Conservation (phyloP, 2,113 vertebrate species). For the Brachionichthys hirsutus region DNA sequence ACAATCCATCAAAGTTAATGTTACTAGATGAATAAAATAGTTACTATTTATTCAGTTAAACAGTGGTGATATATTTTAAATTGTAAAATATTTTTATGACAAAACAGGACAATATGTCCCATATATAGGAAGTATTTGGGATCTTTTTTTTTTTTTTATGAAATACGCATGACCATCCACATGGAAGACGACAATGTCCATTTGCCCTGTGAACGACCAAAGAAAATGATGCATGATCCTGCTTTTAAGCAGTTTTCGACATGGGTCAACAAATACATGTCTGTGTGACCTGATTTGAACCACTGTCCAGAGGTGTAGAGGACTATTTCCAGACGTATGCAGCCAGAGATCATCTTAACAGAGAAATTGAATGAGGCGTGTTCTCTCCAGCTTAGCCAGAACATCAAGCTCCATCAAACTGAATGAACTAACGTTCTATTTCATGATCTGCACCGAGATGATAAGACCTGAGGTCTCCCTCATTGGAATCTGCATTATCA, state of each 20-base stretch:
- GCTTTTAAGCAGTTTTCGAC: conserved; percentile 54
- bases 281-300: conserved; percentile 42
- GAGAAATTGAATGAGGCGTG: conserved; percentile 12
- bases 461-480: conserved; percentile 38
- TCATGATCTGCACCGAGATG: conserved; percentile 47
- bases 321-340: conserved; percentile 63
- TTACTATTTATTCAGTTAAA: conserved; percentile 9
- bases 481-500: conserved; percentile 59
- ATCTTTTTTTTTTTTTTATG: too few species aligned
- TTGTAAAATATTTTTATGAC: neutral
- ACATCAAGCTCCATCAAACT: conserved; percentile 43
- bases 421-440: conserved; percentile 46
- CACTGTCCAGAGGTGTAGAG: conserved; percentile 41
- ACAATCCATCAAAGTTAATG: conserved; percentile 28
- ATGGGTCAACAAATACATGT: conserved; percentile 51
- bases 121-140: too few species aligned
- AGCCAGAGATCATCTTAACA: conserved; percentile 44
- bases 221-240: conserved; percentile 64
- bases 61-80: conserved; percentile 2
- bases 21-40: conserved; percentile 6
- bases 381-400: conserved; percentile 29
- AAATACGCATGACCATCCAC: too few species aligned
- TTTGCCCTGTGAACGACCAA: conserved; percentile 65
- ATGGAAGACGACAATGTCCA: conserved; percentile 47
- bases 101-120: too few species aligned